These are phyloP conservation scores for Triplophysa bombifrons DNA, from an alignment of 2,797 vertebrate species.

Conservation along the genomic window DNA sequence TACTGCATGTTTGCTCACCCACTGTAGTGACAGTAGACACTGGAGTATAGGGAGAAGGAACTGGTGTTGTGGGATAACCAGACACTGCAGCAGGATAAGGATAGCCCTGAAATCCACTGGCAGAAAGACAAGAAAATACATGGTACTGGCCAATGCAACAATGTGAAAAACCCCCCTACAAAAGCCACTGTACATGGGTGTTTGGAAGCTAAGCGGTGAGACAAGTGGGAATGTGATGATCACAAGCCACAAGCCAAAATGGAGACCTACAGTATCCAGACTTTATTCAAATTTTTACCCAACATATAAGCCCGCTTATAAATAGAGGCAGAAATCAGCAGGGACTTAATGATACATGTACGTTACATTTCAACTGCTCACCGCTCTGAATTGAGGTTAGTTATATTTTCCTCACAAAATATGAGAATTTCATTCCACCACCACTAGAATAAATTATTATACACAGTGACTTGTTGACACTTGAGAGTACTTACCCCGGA, in stretches of 20 bases:
- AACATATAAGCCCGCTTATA: background rate
- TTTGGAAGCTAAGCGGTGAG: no score
- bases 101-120: conserved; percentile 85
- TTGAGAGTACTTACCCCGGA: conserved; percentile 80
- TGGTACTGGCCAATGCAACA: background rate
- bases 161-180: background rate
- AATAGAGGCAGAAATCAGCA: background rate
- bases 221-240: no score
- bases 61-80: conserved; percentile 83
- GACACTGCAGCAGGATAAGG: conserved; percentile 84
- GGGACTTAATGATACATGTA: background rate
- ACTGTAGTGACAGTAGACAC: conserved; percentile 86
- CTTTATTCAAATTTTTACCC: background rate
- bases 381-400: no score
- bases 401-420: background rate
- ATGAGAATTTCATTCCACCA: background rate
- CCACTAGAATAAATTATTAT: background rate
- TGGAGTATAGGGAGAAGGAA: conserved; percentile 82
- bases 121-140: conserved; percentile 28
- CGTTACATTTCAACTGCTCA: no score
- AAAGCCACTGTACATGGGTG: no score
- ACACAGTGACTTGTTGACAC: background rate
- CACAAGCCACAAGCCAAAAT: background rate
- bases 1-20: conserved; percentile 77
- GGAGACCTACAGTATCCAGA: background rate